A percentile compares a stretch with the other conserved stretches of the same genome.
phyloP scores from a whole-genome alignment of 1,140 invertebrate species.

The Calycopis cecrops region DNA sequence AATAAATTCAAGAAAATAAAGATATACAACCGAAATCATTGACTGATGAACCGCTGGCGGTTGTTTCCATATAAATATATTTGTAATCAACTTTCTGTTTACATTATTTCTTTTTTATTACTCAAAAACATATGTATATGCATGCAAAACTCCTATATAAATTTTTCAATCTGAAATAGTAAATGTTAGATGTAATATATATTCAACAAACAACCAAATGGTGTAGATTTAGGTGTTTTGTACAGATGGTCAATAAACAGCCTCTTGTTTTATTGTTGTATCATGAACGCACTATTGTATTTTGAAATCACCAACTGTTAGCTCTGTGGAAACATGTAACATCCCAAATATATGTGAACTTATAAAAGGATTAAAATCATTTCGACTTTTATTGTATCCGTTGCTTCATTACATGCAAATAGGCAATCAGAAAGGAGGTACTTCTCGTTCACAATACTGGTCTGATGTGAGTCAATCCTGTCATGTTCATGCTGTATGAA shows the following conservation, averaged over 20 bases:
- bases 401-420: too few relatives aligned
- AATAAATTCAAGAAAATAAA: not conserved
- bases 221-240: conserved; percentile 17
- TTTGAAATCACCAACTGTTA: conserved; percentile 54
- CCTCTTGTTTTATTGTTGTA: conserved; percentile 10
- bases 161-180: conserved; percentile 5
- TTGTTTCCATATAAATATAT: conserved; percentile 27
- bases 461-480: too few relatives aligned
- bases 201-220: conserved; percentile 14
- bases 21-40: conserved; percentile 11
- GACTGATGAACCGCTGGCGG: conserved; percentile 49
- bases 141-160: conserved; percentile 13
- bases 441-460: too few relatives aligned
- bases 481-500: too few relatives aligned
- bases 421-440: too few relatives aligned
- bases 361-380: conserved; percentile 42
- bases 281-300: conserved; percentile 42
- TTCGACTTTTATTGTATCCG: too few relatives aligned
- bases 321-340: conserved; percentile 51
- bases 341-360: conserved; percentile 60
- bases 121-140: conserved; percentile 18
- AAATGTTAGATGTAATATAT: conserved; percentile 7
- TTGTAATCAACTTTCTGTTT: conserved; percentile 17
- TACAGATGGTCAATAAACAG: conserved; percentile 18
- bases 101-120: conserved; percentile 12